Percentiles rank a stretch among this genome's conserved stretches.
Evolutionary conservation across 2,797 vertebrate genomes (phyloP).

Genomic region (Sebastes minor): DNA sequence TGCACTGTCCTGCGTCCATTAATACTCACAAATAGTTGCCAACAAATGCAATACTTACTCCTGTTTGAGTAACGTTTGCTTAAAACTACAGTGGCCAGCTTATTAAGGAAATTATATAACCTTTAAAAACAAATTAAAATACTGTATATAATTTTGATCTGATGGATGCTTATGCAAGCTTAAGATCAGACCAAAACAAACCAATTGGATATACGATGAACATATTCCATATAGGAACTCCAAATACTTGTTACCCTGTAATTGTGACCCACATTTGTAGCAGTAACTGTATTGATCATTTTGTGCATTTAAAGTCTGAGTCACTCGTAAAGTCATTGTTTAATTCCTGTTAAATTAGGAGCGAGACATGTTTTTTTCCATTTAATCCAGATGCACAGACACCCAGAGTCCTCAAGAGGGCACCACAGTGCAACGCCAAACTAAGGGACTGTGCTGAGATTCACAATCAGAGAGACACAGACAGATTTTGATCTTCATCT

Average conservation of each 20-base stretch:
- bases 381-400: conserved; percentile 10
- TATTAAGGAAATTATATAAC: too few relatives aligned
- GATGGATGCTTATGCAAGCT: not conserved
- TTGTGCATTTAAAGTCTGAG: not conserved
- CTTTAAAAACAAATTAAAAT: too few relatives aligned
- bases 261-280: not conserved
- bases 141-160: not conserved
- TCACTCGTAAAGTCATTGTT: not conserved
- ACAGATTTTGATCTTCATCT: not conserved
- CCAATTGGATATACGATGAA: not conserved
- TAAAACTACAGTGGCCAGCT: too few relatives aligned
- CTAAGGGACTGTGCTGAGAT: too few relatives aligned
- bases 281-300: not conserved
- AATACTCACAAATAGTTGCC: too few relatives aligned
- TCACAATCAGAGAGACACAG: not conserved
- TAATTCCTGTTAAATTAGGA: not conserved
- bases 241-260: not conserved
- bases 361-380: not conserved
- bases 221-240: not conserved
- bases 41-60: too few relatives aligned
- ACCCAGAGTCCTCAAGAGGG: conserved; percentile 45
- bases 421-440: conserved; percentile 3
- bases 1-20: too few relatives aligned
- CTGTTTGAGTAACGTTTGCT: too few relatives aligned
- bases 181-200: not conserved